Percentiles rank a stretch among this genome's conserved stretches.
These are phyloP conservation scores for Enteromius fasciolatus DNA, from an alignment of 2,797 vertebrate genomes.

Conservation along the genomic window DNA sequence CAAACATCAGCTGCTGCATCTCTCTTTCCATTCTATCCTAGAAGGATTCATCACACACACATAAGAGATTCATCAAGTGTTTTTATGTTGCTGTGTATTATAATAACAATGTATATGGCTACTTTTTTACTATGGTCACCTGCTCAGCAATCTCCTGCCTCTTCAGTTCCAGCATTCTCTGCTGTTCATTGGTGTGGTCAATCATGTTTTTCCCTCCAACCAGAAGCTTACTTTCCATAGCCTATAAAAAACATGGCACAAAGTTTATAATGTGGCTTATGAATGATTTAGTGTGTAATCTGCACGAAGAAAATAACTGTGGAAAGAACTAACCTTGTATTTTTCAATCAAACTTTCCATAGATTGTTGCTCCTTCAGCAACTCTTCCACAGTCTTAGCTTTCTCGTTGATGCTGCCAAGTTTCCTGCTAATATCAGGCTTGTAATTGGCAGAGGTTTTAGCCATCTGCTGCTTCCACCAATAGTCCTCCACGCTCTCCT, in stretches of 20 bases:
- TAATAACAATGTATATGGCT: neutral
- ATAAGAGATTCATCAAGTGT: neutral
- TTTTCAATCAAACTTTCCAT: slow-evolving; percentile 91
- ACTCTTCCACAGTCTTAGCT: slow-evolving; percentile 88
- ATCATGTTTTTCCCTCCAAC: slow-evolving; percentile 94
- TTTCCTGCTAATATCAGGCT: slow-evolving; percentile 84
- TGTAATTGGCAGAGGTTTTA: slow-evolving; percentile 81
- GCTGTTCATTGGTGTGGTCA: slow-evolving; percentile 97
- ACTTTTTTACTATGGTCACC: slow-evolving; percentile 69
- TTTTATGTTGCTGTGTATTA: neutral
- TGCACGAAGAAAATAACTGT: neutral
- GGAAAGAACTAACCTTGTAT: slow-evolving; percentile 84
- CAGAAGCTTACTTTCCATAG: slow-evolving; percentile 95
- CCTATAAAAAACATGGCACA: slow-evolving; percentile 71
- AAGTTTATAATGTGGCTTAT: slow-evolving; percentile 40
- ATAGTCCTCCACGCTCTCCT: slow-evolving; percentile 84
- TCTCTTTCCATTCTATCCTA: slow-evolving; percentile 91
- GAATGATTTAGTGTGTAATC: neutral
- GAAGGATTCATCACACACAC: neutral
- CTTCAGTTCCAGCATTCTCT: slow-evolving; percentile 92
- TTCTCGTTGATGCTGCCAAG: slow-evolving; percentile 85
- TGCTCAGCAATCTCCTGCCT: slow-evolving; percentile 93
- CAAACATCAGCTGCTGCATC: slow-evolving; percentile 93
- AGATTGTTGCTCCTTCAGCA: slow-evolving; percentile 90
- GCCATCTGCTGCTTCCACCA: slow-evolving; percentile 83